Evolutionary conservation across 2,888 invertebrate species (phyloP), one percentile per base, ranked within the genome.

Genomic region (Falcaria lacertinaria): DNA sequence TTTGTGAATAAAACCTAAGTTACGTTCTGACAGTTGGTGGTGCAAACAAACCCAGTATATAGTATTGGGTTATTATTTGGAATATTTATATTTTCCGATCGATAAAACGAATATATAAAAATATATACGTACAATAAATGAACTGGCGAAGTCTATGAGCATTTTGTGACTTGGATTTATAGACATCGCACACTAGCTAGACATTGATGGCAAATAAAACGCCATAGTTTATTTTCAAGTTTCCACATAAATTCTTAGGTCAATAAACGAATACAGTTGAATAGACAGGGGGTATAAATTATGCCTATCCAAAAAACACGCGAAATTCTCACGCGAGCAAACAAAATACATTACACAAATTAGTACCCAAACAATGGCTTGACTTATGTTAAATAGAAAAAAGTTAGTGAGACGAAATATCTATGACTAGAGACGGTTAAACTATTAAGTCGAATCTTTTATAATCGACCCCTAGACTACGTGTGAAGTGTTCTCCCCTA

Each of bases 281-380:
- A 15, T 2, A 16, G 15, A 16, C 15, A 16, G 17, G 15, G n/a
- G 17, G 17, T 7, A 17, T 17, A 15, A 35, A 35, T 35, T 16
- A 17, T 16, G 15, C 8, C 15, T 15, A 11, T 15, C 15, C 4
- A 36, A 17, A 36, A 36, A 17, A 36, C 11, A 13, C 17, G 16
- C 13, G 17, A 48, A 42, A 47, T 56, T 70, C 69, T 61, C 69
- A 70, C 64, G 66, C 57, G 57, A 59, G 48, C 46, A 41, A 41
- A 37, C 15, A 33, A 54, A 48, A 44, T 49, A 42, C 50, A 54
- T 54, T 59, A 50, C 50, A 64, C 61, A 66, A 67, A 69, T 69
- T 71, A 69, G 54, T 50, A 47, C 50, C 48, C 57, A 60, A 39
- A 64, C 60, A 60, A 54, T 48, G 39, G 39, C 15, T n/a, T 15